Evolutionary conservation across 1,140 invertebrate genomes (phyloP).

Genomic region (Holotrichia oblita): DNA sequence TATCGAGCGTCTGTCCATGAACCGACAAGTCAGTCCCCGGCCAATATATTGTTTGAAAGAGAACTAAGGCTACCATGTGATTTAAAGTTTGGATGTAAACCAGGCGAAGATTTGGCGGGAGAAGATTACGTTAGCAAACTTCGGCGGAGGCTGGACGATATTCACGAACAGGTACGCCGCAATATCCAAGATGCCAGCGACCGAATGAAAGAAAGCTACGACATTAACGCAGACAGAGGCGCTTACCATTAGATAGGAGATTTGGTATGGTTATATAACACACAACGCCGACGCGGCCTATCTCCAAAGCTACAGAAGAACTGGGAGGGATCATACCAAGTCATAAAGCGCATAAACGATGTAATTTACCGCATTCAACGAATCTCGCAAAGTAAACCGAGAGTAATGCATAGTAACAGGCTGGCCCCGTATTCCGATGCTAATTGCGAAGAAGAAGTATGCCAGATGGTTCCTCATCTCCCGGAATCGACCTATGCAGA

Average conservation of each 20-base stretch:
- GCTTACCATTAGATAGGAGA: background rate
- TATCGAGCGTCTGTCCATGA: slow-evolving; percentile 21
- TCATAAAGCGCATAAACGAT: background rate
- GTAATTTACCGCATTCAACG: background rate
- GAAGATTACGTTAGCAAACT: background rate
- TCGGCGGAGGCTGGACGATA: background rate
- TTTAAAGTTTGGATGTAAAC: background rate
- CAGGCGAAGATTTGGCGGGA: background rate
- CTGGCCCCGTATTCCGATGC: background rate
- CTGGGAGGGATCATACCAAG: background rate
- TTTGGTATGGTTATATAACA: background rate
- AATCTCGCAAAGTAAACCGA: background rate
- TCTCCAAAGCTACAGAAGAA: background rate
- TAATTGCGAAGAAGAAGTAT: background rate
- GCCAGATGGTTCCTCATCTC: background rate
- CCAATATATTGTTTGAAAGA: background rate
- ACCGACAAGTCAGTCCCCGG: background rate
- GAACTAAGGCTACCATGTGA: background rate
- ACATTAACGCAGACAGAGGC: background rate
- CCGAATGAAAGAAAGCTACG: background rate
- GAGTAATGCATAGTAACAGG: background rate
- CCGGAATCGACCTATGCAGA: background rate
- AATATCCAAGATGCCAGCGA: background rate
- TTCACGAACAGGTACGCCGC: background rate
- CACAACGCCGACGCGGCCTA: background rate